phyloP scores from a whole-genome alignment of 2,888 invertebrate species.

The Sussaba pulchella region DNA sequence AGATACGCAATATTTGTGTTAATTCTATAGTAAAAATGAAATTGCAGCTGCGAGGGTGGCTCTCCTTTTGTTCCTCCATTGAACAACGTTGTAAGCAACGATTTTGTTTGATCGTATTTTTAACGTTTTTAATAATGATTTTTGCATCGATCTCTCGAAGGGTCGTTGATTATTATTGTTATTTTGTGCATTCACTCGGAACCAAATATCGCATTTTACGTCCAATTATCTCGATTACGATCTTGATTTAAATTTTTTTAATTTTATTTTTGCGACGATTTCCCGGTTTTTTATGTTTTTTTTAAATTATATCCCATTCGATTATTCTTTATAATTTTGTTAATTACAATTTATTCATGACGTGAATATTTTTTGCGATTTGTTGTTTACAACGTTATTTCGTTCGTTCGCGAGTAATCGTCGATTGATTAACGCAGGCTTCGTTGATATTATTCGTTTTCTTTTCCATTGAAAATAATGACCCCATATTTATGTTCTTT shows the following conservation, averaged over 20 bases:
- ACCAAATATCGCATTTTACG: slow-evolving; percentile 35
- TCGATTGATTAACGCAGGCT: slow-evolving; percentile 44
- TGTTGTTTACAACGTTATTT: slow-evolving; percentile 68
- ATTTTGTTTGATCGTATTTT: slow-evolving; percentile 15
- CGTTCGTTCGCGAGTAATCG: slow-evolving; percentile 51
- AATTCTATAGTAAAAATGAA: slow-evolving; percentile 37
- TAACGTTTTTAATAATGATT: no score
- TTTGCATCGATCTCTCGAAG: slow-evolving; percentile 15
- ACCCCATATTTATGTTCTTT: slow-evolving; percentile 60
- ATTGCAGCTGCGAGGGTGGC: slow-evolving; percentile 11
- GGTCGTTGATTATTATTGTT: slow-evolving; percentile 31
- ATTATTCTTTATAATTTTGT: slow-evolving; percentile 49
- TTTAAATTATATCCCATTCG: slow-evolving; percentile 50
- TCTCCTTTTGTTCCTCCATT: not conserved
- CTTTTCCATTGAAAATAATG: slow-evolving; percentile 59
- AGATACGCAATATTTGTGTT: slow-evolving; percentile 73
- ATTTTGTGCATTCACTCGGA: not conserved
- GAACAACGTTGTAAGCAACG: slow-evolving; percentile 67
- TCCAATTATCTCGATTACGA: slow-evolving; percentile 40
- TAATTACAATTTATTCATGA: slow-evolving; percentile 34
- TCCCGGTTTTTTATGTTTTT: slow-evolving; percentile 37
- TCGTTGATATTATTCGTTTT: slow-evolving; percentile 58
- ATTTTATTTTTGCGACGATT: slow-evolving; percentile 20
- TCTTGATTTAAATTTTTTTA: slow-evolving; percentile 40
- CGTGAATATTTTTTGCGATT: slow-evolving; percentile 38